Evolutionary conservation across 1,140 invertebrate species (phyloP), one percentile per base, ranked within the genome.

Genomic region (Apis laboriosa): DNA sequence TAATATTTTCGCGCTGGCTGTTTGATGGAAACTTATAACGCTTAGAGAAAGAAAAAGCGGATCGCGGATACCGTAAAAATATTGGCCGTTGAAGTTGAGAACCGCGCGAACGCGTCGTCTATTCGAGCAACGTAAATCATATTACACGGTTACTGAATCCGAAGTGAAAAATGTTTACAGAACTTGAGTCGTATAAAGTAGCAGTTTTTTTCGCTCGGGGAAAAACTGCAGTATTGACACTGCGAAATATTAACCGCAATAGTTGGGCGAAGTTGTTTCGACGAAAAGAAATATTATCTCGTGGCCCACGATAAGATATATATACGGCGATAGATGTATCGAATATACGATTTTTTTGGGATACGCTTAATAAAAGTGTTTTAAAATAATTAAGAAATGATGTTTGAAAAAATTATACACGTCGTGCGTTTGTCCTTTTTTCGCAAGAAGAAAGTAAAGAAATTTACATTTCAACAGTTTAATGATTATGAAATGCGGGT

Each of bases 51-150:
- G 64, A 67, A 43, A 43, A 43, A 43, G 34, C 34, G 64, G 64
- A 67, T 67, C 19, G 19, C 34, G 64, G 21, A 67, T 21, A 67
- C 19, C 34, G 34, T 43, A 4, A 21, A 67, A 49, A 67, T 67
- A 61, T 67, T 56, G 19, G 5, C 12, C 24, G 17, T 15, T 64
- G 19, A 61, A 70, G 73, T 70, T 58, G 34, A 24, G 24, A 43
- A 63, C 58, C 21, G 34, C 51, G 43, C 55, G 71, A 73, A n/a
- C 43, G 66, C 56, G 34, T 43, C 24, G 58, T 51, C 56, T 64
- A 70, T 80, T 72, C 84, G 83, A 72, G 70, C 58, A 72, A 68
- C 74, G 64, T 83, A 79, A 83, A 86, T 86, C 85, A 77, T 51
- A 83, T 86, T 83, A 85, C 55, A 61, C 63, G 60, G 58, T 71